Base-by-base conservation (phyloP, 2,888 invertebrate species). In the Catocala nupta region DNA sequence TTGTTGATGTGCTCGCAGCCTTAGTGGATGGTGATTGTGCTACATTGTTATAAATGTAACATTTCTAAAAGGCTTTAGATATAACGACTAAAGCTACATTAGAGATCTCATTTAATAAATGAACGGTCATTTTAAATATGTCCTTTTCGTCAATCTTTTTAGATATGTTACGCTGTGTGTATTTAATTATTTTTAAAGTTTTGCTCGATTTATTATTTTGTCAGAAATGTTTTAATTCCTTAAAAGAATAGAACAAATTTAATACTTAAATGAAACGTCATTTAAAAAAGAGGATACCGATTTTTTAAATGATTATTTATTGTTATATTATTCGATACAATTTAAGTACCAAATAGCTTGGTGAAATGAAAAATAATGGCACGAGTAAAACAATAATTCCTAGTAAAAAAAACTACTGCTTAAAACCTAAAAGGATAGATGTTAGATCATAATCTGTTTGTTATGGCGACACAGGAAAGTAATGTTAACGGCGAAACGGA, bases 401-500 rank as follows among this genome's bases (percentile, higher is more conserved):
- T 74, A 64, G 63, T 49, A 55, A 51, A 60, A 39, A 56, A 8
- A 54, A 25, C 25, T 9, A 54, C 10, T 36, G 67, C 71, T 70
- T 58, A 68, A 16, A 62, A 58, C 50, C 48, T 13, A 54, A 58
- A 63, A 42, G 68, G 74, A 52, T 68, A 71, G 82, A 78, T 68
- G 71, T 78, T 81, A 78, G 73, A 77, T 81, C 83, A 74, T 79
- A 75, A 76, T 80, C 75, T 79, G 83, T 87, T 87, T 82, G 80
- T 77, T 89, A 85, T 85, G 87, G 82, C 80, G 87, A 80, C 85
- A 77, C 92, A 93, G 93, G 93, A 93, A 84, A 89, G 84, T 92
- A 92, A 84, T 89, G 86, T 90, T 75, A 92, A 90, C 90, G 92
- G 91, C 81, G 92, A 92, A 75, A 81, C 88, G 83, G 93, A 93